Conservation (phyloP, 2,797 vertebrate species). For the Protonibea diacanthus region DNA sequence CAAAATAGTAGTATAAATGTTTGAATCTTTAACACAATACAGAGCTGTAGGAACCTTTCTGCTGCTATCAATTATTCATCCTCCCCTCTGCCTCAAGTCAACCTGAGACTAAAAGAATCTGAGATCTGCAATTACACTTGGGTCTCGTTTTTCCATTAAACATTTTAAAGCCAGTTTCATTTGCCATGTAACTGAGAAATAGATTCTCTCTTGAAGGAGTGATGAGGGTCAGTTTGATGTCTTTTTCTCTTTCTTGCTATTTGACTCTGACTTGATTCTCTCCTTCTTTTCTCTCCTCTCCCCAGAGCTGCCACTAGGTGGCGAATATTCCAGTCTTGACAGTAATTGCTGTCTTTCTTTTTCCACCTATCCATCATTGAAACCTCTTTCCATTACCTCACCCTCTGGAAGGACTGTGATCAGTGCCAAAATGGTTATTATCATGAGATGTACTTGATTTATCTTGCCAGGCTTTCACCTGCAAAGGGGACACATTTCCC, state of each 20-base stretch:
- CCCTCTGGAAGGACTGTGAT: conserved; percentile 30
- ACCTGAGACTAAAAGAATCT: conserved; percentile 38
- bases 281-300: conserved; percentile 31
- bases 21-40: not conserved
- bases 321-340: conserved; percentile 93
- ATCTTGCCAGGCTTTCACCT: conserved; percentile 26
- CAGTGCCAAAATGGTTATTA: conserved; percentile 34
- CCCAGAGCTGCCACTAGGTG: conserved; percentile 71
- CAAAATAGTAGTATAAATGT: not conserved
- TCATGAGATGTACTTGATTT: conserved; percentile 45
- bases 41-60: conserved; percentile 32
- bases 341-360: conserved; percentile 85
- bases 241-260: not conserved
- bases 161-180: conserved; percentile 31
- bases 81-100: conserved; percentile 39
- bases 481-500: conserved; percentile 28
- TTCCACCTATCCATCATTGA: conserved; percentile 30
- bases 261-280: not conserved
- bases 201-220: conserved; percentile 1
- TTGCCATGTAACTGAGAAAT: not conserved
- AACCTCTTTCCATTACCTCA: conserved; percentile 25
- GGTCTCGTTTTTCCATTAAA: conserved; percentile 34
- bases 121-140: conserved; percentile 34
- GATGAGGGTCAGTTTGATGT: conserved; percentile 16
- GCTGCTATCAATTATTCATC: conserved; percentile 66